Conservation (phyloP, 2,888 invertebrate species). For the Agrochola lota region DNA sequence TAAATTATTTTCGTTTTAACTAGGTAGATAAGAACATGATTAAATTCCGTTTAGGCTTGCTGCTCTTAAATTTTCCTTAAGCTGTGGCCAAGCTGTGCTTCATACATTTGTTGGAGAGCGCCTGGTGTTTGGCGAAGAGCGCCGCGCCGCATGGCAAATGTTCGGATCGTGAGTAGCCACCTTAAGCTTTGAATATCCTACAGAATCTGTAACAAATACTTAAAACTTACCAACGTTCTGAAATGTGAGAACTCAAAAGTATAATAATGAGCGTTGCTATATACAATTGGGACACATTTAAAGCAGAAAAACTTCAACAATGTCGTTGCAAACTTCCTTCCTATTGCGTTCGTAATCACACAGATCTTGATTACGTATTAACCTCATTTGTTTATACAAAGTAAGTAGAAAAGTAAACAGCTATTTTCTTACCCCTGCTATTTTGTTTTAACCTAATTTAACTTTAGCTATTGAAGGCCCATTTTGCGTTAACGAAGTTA, state of each 20-base stretch:
- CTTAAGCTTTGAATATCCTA: neutral
- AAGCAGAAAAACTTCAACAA: slow-evolving; percentile 49
- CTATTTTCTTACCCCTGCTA: slow-evolving; percentile 77
- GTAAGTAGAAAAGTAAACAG: slow-evolving; percentile 73
- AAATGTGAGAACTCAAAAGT: neutral
- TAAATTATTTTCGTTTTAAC: neutral
- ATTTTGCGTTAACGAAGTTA: slow-evolving; percentile 85
- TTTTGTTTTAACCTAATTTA: slow-evolving; percentile 87
- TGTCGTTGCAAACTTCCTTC: slow-evolving; percentile 44
- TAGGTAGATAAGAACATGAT: neutral
- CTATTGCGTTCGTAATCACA: slow-evolving; percentile 60
- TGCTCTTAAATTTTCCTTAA: slow-evolving; percentile 14
- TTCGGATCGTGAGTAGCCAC: slow-evolving; percentile 24
- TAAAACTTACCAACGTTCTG: neutral
- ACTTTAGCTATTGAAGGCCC: slow-evolving; percentile 86
- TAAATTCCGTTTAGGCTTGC: neutral
- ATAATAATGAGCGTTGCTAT: neutral
- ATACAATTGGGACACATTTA: slow-evolving; percentile 18
- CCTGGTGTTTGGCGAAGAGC: neutral
- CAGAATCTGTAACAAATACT: neutral
- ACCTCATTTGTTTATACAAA: slow-evolving; percentile 70
- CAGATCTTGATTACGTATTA: slow-evolving; percentile 66
- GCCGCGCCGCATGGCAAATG: slow-evolving; percentile 11
- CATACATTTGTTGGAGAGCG: slow-evolving; percentile 23
- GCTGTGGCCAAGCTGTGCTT: neutral